Conservation (phyloP, 2,113 vertebrate genomes). For the Alexandromys fortis region DNA sequence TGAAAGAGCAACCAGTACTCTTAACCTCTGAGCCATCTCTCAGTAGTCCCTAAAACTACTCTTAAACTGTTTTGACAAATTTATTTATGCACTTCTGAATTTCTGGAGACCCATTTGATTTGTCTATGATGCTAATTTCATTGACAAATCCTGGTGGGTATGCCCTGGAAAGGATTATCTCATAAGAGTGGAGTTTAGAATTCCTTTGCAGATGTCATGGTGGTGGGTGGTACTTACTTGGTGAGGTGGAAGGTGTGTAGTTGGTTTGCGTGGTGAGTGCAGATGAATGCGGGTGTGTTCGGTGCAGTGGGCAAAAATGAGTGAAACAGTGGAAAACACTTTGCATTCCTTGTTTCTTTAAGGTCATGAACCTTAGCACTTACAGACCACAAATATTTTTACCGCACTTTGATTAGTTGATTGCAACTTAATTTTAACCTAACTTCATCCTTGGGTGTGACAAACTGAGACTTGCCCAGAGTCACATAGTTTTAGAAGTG, state of each 20-base stretch:
- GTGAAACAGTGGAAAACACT: background rate
- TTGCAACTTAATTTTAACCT: background rate
- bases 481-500: background rate
- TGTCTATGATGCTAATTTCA: background rate
- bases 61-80: background rate
- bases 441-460: background rate
- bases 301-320: too few species aligned
- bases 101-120: background rate
- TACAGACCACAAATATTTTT: background rate
- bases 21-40: too few species aligned
- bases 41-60: background rate
- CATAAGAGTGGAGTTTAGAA: background rate
- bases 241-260: background rate
- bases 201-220: too few species aligned
- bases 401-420: background rate
- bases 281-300: background rate
- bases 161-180: background rate
- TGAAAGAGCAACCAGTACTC: too few species aligned
- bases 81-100: background rate
- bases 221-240: background rate
- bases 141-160: background rate
- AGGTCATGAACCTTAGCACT: background rate
- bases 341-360: background rate
- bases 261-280: background rate
- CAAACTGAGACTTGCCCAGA: constrained; percentile 8